phyloP scores from a whole-genome alignment of 1,140 invertebrate genomes.

The Nautilus pompilius region DNA sequence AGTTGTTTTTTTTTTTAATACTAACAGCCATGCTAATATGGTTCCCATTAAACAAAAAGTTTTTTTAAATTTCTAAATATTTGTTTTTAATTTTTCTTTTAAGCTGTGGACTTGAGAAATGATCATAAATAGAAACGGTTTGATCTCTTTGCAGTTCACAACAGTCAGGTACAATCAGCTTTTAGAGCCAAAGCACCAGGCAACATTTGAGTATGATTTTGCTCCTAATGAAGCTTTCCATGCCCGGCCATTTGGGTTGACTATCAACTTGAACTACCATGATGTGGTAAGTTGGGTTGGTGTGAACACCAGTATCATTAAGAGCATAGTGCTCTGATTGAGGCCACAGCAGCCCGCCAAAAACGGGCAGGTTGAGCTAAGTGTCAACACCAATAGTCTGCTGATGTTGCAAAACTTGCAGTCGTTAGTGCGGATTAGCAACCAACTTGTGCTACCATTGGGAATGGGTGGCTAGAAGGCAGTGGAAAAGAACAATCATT shows the following conservation, averaged over 20 bases:
- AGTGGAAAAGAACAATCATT: too few species aligned
- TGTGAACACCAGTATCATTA: too few species aligned
- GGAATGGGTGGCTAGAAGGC: not conserved
- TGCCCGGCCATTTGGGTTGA: conserved; percentile 91
- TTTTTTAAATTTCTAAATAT: not conserved
- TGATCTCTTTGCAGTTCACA: conserved; percentile 68
- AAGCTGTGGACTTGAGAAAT: not conserved
- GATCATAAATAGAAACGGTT: not conserved
- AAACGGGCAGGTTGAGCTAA: conserved; percentile 2
- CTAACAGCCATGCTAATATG: not conserved
- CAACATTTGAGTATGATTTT: conserved; percentile 93
- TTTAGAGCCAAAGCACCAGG: conserved; percentile 88
- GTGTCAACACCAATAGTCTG: not conserved
- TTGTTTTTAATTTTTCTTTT: not conserved
- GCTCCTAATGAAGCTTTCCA: conserved; percentile 92
- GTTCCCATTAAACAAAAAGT: not conserved
- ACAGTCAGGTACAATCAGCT: conserved; percentile 82
- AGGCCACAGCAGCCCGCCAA: conserved; percentile 10
- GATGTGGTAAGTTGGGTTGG: conserved; percentile 64
- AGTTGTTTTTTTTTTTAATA: conserved; percentile 15
- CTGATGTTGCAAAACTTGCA: not conserved
- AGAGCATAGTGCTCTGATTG: not conserved
- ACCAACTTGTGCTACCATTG: not conserved
- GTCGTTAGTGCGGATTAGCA: not conserved
- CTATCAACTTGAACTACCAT: conserved; percentile 89